Evolutionary conservation across 2,888 invertebrate genomes (phyloP).

Genomic region (Ellobium chinense): DNA sequence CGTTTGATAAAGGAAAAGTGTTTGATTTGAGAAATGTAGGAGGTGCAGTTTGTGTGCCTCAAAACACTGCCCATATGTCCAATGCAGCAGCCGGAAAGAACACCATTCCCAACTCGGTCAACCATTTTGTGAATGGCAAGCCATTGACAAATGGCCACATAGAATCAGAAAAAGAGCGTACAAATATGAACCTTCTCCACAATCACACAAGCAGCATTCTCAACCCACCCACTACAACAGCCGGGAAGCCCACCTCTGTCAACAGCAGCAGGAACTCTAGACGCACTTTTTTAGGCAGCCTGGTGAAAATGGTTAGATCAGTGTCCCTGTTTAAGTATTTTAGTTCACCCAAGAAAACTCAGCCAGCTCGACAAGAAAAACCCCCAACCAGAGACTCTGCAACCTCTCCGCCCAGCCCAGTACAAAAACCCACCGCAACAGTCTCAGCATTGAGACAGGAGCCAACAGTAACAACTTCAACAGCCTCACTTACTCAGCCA

Average conservation of each 20-base stretch:
- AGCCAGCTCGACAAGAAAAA: conserved; percentile 30
- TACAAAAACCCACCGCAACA: conserved; percentile 49
- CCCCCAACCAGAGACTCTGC: conserved; percentile 47
- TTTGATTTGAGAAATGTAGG: conserved; percentile 78
- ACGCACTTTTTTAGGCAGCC: conserved; percentile 25
- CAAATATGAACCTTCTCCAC: neutral
- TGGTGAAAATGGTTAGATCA: conserved; percentile 7
- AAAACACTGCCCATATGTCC: neutral
- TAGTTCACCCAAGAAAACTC: conserved; percentile 27
- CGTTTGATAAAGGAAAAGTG: conserved; percentile 81
- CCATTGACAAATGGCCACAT: conserved; percentile 21
- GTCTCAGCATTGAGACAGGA: conserved; percentile 41
- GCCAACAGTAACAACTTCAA: conserved; percentile 1
- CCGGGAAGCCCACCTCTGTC: neutral
- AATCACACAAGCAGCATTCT: conserved; percentile 19
- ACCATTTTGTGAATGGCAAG: neutral
- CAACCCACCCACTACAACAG: conserved; percentile 1
- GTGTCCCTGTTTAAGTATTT: conserved; percentile 17
- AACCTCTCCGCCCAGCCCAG: conserved; percentile 52
- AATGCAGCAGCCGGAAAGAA: conserved; percentile 9
- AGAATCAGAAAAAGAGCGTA: conserved; percentile 14
- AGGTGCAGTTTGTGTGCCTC: conserved; percentile 43
- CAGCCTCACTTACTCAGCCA: conserved; percentile 29
- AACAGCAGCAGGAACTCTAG: conserved; percentile 26
- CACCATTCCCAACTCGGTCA: neutral